Evolutionary conservation across 2,888 invertebrate genomes (phyloP), one percentile per base, ranked within the genome.

Genomic region (Pharmacophagus antenor): DNA sequence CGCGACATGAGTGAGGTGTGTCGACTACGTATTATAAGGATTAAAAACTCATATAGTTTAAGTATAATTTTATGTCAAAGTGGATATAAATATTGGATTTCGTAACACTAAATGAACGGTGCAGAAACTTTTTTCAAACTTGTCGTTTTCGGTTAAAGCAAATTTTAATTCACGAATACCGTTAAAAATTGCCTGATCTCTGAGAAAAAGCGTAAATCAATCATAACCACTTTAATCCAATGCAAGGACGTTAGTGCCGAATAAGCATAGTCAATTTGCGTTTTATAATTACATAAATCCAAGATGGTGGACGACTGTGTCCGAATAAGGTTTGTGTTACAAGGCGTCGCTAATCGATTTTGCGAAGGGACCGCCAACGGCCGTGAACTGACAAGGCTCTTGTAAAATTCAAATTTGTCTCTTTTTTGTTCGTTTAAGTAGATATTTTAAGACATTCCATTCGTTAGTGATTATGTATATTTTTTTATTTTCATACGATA

Each of bases 341-440:
- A 64, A 69, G 73, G 70, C 71, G 71, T 67, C 49, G 42, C 59
- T 50, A 59, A 59, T 59, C 54, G 59, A 59, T 50, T 55, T 54
- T 22, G 59, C 59, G 62, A 57, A 59, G 64, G 62, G 56, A 70
- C 63, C 54, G 59, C 54, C 58, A n/a, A 63, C 67, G 70, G 67
- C 65, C 67, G 60, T 65, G 68, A 66, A 65, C 63, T 61, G 65
- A 62, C 77, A 80, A 80, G 77, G 79, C 68, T 73, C 64, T 55
- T 46, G 23, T 48, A 17, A 27, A 47, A 44, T 42, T 25, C 31
- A 18, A 49, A 44, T 50, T 59, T n/a, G 10, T 48, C 42, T 57
- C 44, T 49, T 49, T 51, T 27, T 27, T 10, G 25, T 37, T 37
- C 46, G 51, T 31, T 51, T 31, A 51, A 46, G 20, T 37, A 20